Evolutionary conservation across 2,113 vertebrate species (phyloP).

Genomic region (Oryzias celebensis): DNA sequence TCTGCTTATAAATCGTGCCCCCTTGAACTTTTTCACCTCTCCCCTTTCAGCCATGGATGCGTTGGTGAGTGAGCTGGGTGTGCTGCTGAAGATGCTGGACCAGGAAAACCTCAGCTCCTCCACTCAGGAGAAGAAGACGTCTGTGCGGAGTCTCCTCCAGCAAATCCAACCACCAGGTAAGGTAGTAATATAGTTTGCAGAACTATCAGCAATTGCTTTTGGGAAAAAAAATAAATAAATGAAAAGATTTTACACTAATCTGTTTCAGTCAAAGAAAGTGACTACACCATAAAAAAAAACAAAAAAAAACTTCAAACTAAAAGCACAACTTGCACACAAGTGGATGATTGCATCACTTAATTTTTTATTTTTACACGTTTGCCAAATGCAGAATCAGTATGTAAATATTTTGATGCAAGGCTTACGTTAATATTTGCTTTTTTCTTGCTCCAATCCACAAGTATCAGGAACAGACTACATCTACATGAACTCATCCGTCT

Average conservation of each 20-base stretch:
- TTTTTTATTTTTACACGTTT: too few species aligned
- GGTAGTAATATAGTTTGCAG: neutral
- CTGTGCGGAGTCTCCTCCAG: slow-evolving; percentile 88
- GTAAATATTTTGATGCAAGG: neutral
- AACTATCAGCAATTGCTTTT: neutral
- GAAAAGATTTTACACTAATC: too few species aligned
- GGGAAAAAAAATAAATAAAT: neutral
- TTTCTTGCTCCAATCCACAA: slow-evolving; percentile 50
- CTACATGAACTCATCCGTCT: slow-evolving; percentile 89
- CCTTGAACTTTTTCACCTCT: slow-evolving; percentile 38
- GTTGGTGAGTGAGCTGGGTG: slow-evolving; percentile 88
- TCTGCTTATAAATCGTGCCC: slow-evolving; percentile 21
- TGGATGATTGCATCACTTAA: too few species aligned
- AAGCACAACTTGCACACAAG: too few species aligned
- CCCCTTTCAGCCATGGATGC: slow-evolving; percentile 85
- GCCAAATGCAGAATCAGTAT: too few species aligned
- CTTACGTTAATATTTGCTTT: neutral
- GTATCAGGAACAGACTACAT: slow-evolving; percentile 85
- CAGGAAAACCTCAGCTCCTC: slow-evolving; percentile 90
- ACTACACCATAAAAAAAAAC: too few species aligned
- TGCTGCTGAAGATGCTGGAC: slow-evolving; percentile 93
- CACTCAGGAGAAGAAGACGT: slow-evolving; percentile 90
- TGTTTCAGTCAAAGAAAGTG: too few species aligned
- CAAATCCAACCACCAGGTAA: slow-evolving; percentile 90
- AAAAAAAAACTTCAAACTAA: too few species aligned